A percentile compares a stretch with the other conserved stretches of the same genome.
Evolutionary conservation across 2,113 vertebrate genomes (phyloP).

Genomic region (Epinephelus fuscoguttatus): DNA sequence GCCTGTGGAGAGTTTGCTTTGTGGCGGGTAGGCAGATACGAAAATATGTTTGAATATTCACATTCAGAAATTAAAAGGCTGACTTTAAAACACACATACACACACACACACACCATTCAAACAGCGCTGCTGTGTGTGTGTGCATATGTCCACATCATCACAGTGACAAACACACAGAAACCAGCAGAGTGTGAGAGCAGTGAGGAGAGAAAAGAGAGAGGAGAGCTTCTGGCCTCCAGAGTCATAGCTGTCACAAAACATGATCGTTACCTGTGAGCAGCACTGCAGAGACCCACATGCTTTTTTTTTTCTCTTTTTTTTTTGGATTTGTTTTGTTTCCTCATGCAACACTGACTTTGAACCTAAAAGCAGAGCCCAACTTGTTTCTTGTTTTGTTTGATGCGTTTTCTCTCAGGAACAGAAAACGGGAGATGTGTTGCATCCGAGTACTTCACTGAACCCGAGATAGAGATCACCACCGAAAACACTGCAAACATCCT

Average conservation of each 20-base stretch:
- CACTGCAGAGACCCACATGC: conserved; percentile 24
- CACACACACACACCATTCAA: background rate
- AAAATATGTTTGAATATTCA: background rate
- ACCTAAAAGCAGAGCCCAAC: conserved; percentile 42
- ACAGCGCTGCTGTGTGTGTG: background rate
- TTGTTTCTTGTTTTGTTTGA: background rate
- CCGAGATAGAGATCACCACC: conserved; percentile 92
- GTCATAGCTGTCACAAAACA: conserved; percentile 57
- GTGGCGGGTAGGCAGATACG: conserved; percentile 87
- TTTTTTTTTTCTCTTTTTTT: background rate
- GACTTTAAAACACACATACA: background rate
- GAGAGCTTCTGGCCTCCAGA: conserved; percentile 27
- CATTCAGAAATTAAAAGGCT: background rate
- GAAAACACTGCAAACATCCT: conserved; percentile 96
- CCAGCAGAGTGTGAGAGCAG: conserved; percentile 18
- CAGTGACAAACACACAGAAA: conserved; percentile 13
- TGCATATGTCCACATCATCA: conserved; percentile 17
- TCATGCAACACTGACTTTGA: conserved; percentile 44
- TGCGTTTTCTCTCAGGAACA: conserved; percentile 82
- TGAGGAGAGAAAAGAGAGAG: conserved; percentile 8
- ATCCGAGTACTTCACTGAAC: conserved; percentile 93
- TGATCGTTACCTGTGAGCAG: conserved; percentile 58
- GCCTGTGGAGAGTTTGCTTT: conserved; percentile 95
- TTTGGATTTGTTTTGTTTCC: conserved; percentile 28
- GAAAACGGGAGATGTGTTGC: conserved; percentile 94